Evolutionary conservation across 2,797 vertebrate genomes (phyloP).

Genomic region (Pyrocephalus nanus): DNA sequence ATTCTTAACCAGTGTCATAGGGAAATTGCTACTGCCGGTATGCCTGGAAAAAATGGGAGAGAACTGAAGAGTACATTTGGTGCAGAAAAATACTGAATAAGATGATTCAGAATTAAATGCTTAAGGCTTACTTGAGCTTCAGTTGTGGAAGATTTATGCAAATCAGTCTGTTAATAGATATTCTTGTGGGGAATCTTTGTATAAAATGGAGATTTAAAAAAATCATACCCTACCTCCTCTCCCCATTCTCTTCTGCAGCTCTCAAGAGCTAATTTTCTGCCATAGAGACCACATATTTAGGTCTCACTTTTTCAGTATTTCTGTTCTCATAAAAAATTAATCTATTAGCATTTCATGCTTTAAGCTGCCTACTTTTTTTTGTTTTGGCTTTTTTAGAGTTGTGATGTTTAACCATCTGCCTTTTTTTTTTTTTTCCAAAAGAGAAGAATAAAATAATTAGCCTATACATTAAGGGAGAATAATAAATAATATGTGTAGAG

Average conservation of each 20-base stretch:
- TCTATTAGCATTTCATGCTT: neutral
- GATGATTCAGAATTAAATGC: constrained; percentile 26
- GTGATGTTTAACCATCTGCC: neutral
- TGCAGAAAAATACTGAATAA: constrained; percentile 29
- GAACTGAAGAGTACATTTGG: constrained; percentile 27
- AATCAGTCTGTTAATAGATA: constrained; percentile 48
- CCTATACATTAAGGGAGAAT: neutral
- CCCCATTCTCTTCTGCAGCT: neutral
- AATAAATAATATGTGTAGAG: neutral
- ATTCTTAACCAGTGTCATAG: constrained; percentile 8
- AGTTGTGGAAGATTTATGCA: constrained; percentile 27
- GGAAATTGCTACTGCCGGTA: constrained; percentile 45
- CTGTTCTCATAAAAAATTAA: constrained; percentile 25
- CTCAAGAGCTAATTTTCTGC: constrained; percentile 40
- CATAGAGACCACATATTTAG: neutral
- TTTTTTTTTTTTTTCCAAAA: neutral
- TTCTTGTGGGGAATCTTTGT: neutral
- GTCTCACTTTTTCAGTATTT: neutral
- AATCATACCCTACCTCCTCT: neutral
- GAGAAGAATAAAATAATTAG: neutral
- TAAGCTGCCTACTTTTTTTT: constrained; percentile 12
- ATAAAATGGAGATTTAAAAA: constrained; percentile 19
- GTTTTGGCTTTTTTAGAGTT: neutral
- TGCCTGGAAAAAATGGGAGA: constrained; percentile 34
- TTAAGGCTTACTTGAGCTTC: constrained; percentile 36